These are phyloP conservation scores for Vireo altiloquus DNA, from an alignment of 2,113 vertebrate genomes.

Conservation along the genomic window DNA sequence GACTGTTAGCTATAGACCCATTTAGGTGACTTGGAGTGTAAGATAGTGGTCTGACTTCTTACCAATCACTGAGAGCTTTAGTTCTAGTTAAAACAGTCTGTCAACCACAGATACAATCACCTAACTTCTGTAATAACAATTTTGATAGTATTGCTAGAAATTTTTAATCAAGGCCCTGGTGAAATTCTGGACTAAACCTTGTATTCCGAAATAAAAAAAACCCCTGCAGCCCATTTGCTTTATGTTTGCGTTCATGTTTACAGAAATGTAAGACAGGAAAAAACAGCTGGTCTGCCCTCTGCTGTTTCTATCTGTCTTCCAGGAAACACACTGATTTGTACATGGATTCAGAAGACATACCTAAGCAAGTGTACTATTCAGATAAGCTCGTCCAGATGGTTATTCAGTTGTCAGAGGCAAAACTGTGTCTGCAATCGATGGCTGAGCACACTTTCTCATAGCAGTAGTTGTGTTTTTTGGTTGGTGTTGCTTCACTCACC, in stretches of 20 bases:
- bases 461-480: slow-evolving; percentile 90
- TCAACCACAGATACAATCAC: background rate
- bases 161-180: slow-evolving; percentile 53
- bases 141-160: slow-evolving; percentile 57
- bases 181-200: slow-evolving; percentile 30
- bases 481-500: slow-evolving; percentile 84
- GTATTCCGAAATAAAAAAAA: slow-evolving; percentile 44
- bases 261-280: slow-evolving; percentile 4
- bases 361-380: background rate
- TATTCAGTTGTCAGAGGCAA: slow-evolving; percentile 70
- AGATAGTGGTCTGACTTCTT: slow-evolving; percentile 34
- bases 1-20: slow-evolving; percentile 6
- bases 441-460: slow-evolving; percentile 79
- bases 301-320: slow-evolving; percentile 36
- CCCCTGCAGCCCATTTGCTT: slow-evolving; percentile 37
- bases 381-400: background rate
- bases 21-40: slow-evolving; percentile 43
- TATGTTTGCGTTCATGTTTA: background rate
- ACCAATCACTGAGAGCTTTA: background rate
- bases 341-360: background rate
- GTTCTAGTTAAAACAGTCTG: slow-evolving; percentile 2
- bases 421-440: slow-evolving; percentile 76
- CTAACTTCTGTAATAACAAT: slow-evolving; percentile 6
- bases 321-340: background rate
- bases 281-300: slow-evolving; percentile 42